A percentile compares a stretch with the other conserved stretches of the same genome.
These are phyloP conservation scores for Heteronetta atricapilla DNA, from an alignment of 2,113 vertebrate species.

Conservation along the genomic window DNA sequence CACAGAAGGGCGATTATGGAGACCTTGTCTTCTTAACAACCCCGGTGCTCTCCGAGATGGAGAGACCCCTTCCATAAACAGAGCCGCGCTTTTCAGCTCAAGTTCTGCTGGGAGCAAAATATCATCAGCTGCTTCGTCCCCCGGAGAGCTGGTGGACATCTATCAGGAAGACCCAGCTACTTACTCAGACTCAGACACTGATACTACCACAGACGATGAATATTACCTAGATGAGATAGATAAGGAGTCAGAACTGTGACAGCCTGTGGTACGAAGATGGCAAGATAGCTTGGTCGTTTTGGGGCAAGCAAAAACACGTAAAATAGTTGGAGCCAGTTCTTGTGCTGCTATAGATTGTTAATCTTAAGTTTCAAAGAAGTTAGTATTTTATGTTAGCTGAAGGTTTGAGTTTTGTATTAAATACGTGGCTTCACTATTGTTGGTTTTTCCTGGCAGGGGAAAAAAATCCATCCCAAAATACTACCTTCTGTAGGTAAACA, in stretches of 20 bases:
- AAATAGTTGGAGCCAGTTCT: not conserved
- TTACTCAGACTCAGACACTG: conserved; percentile 86
- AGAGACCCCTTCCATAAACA: not conserved
- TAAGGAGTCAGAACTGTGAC: conserved; percentile 84
- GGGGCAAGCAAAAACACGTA: not conserved
- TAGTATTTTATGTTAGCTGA: not conserved
- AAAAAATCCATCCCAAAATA: not conserved
- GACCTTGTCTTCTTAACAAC: conserved; percentile 81
- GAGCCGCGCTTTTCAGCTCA: conserved; percentile 52
- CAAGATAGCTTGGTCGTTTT: not conserved
- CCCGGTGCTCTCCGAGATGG: conserved; percentile 70
- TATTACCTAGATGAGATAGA: conserved; percentile 89
- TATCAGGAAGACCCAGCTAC: conserved; percentile 60
- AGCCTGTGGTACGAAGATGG: not conserved
- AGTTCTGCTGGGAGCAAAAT: conserved; percentile 60
- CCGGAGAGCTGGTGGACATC: conserved; percentile 66
- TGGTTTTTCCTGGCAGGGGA: not conserved
- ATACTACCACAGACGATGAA: conserved; percentile 93
- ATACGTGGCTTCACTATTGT: not conserved
- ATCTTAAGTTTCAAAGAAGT: not conserved
- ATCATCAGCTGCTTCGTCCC: conserved; percentile 69
- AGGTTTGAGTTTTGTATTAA: not conserved
- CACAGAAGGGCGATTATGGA: conserved; percentile 81
- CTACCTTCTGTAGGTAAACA: conserved; percentile 4
- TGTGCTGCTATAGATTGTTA: not conserved